These are phyloP conservation scores for Peromyscus attwateri DNA, from an alignment of 2,797 vertebrate genomes.

Conservation along the genomic window DNA sequence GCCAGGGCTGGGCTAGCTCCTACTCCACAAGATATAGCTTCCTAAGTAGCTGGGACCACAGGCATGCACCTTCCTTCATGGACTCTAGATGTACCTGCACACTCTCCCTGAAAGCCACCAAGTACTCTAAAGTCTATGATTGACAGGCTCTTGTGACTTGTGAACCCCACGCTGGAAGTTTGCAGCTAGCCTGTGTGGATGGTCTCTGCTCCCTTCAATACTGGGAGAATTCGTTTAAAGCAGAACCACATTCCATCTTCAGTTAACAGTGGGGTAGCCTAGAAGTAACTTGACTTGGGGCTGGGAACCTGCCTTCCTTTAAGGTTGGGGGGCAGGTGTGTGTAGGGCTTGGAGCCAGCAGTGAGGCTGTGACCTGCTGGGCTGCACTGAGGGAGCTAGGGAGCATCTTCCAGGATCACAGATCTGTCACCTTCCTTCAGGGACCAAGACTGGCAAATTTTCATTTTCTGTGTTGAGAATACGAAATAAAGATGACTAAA, in stretches of 20 bases:
- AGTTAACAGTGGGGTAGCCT: too few relatives aligned
- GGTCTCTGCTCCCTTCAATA: not conserved
- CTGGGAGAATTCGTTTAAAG: too few relatives aligned
- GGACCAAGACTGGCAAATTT: not conserved
- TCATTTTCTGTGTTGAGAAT: slow-evolving; percentile 12
- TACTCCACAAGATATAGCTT: too few relatives aligned
- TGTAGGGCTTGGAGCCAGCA: not conserved
- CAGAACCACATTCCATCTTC: not conserved
- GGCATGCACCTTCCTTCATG: not conserved
- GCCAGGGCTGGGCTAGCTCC: not conserved
- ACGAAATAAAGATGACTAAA: not conserved
- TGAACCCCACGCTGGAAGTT: not conserved
- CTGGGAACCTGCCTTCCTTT: not conserved
- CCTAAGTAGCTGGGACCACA: not conserved
- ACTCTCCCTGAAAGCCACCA: not conserved
- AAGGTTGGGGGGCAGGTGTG: not conserved
- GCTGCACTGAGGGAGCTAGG: not conserved
- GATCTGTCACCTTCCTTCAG: not conserved
- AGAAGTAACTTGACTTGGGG: not conserved
- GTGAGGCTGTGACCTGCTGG: not conserved
- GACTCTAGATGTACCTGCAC: not conserved
- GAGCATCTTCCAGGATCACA: not conserved
- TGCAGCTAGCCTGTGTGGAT: rapidly evolving
- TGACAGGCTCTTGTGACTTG: not conserved
- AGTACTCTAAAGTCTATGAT: not conserved